A percentile compares a stretch with the other conserved stretches of the same genome.
phyloP scores from a whole-genome alignment of 2,797 vertebrate species.

The Anolis apletophallus region DNA sequence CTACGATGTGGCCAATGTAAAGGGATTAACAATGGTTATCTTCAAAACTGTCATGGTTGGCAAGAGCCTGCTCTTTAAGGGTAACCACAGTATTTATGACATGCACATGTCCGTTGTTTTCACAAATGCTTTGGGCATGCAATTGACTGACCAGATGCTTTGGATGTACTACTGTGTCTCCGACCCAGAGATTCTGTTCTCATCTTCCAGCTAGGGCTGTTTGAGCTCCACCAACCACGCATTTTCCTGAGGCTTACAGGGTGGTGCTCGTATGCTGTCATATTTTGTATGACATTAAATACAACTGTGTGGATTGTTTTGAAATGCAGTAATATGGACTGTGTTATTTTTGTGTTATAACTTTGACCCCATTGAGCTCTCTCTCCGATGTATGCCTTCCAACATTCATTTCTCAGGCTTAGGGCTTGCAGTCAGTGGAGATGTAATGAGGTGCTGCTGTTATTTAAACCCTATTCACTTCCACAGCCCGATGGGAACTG shows the following conservation, averaged over 20 bases:
- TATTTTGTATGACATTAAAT: slow-evolving; percentile 64
- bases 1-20: slow-evolving; percentile 58
- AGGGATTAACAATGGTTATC: slow-evolving; percentile 57
- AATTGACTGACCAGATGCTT: not conserved
- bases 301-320: slow-evolving; percentile 58
- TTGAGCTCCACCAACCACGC: slow-evolving; percentile 66
- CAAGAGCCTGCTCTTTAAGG: slow-evolving; percentile 33
- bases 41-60: slow-evolving; percentile 50
- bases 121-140: not conserved
- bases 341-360: slow-evolving; percentile 70
- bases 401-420: slow-evolving; percentile 68
- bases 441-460: slow-evolving; percentile 74
- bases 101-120: slow-evolving; percentile 46
- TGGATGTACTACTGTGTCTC: slow-evolving; percentile 55
- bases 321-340: slow-evolving; percentile 68
- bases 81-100: slow-evolving; percentile 50
- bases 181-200: slow-evolving; percentile 58
- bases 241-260: slow-evolving; percentile 55
- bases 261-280: slow-evolving; percentile 57
- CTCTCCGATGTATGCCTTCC: slow-evolving; percentile 65
- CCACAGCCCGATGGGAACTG: slow-evolving; percentile 70
- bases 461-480: slow-evolving; percentile 74
- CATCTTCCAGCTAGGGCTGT: slow-evolving; percentile 61
- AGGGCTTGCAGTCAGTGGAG: slow-evolving; percentile 57
- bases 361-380: slow-evolving; percentile 64